phyloP scores from a whole-genome alignment of 2,888 invertebrate species.

The Spilosoma lubricipeda region DNA sequence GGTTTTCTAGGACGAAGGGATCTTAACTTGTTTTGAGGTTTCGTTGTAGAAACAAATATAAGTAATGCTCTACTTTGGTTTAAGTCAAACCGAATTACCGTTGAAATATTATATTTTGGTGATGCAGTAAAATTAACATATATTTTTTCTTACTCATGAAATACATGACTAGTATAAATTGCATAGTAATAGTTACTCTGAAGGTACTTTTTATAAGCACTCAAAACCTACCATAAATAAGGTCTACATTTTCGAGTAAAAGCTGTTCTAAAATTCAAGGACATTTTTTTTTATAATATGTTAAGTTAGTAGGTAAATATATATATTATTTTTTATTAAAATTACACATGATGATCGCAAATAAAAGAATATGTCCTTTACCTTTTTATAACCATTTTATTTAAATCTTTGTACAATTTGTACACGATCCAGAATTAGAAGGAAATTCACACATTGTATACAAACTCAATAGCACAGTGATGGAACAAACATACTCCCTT shows the following conservation, averaged over 20 bases:
- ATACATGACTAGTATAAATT: neutral
- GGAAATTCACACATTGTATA: neutral
- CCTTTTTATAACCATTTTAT: too few species aligned
- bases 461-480: neutral
- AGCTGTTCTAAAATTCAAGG: neutral
- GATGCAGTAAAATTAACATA: neutral
- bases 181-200: neutral
- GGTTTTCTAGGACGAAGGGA: conserved; percentile 11
- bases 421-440: neutral
- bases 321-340: too few species aligned
- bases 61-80: conserved; percentile 2
- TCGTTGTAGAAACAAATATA: conserved; percentile 7
- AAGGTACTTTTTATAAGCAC: neutral
- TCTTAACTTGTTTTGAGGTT: conserved; percentile 16
- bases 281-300: neutral
- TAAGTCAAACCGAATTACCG: neutral
- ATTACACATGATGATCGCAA: too few species aligned
- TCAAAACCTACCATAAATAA: neutral
- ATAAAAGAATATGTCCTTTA: too few species aligned
- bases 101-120: neutral
- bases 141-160: neutral
- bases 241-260: neutral
- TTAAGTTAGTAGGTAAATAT: too few species aligned
- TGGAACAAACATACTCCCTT: neutral
- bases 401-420: too few species aligned